Evolutionary conservation across 2,888 invertebrate species (phyloP), one percentile per base, ranked within the genome.

Genomic region (Hyposoter didymator): DNA sequence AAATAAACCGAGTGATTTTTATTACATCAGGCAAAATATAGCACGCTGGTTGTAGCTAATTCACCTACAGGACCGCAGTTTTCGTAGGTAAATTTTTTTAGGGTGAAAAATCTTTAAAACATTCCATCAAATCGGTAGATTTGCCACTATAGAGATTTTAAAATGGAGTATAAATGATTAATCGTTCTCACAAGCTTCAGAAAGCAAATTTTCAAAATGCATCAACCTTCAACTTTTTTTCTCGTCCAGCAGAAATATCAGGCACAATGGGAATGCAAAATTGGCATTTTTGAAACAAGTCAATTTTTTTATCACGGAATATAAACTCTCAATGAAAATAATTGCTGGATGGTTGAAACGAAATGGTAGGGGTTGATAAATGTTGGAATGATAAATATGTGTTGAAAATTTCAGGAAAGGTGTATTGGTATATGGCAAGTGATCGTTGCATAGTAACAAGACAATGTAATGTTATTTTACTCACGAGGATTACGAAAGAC

Each of bases 401-500:
- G 64, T 66, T 49, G 19, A 76, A 47, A 78, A 78, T 52, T 49
- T 66, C 7, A 39, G 14, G 47, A 64, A 78, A 39, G 32, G 52
- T 35, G 39, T 67, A 67, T 78, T 67, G 39, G 45, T 75, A 62
- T 74, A 66, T 64, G 66, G 67, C 39, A 59, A 74, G 49, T 84
- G 70, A 70, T 80, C 55, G 82, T 82, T 69, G 66, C 70, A 70
- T 45, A 47, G 45, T 69, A 78, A 69, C 55, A 66, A 64, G 70
- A 66, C 64, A 72, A 76, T 64, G 70, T 52, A 69, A 78, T 47
- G 66, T 72, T 47, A 43, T 84, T 76, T 69, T 82, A 74, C 75
- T 62, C 52, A 62, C 39, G 69, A 84, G 91, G 90, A 92, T 92
- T 92, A 91, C 91, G 91, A 92, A 92, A 92, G 92, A 90, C 89